phyloP scores from a whole-genome alignment of 2,113 vertebrate species.

The Neodon shergylaensis region DNA sequence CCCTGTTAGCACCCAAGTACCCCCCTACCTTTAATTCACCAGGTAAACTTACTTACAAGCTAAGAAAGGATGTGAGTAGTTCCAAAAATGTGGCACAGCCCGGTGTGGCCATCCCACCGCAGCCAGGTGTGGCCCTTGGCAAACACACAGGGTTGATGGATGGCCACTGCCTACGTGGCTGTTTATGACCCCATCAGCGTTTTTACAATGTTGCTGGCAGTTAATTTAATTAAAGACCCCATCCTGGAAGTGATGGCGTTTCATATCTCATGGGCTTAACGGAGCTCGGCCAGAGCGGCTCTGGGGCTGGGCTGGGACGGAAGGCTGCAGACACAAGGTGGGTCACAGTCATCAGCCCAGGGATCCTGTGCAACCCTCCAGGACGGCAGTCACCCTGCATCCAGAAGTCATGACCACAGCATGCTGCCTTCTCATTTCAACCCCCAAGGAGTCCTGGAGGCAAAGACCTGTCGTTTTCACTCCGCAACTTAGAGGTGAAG shows the following conservation, averaged over 20 bases:
- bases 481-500: neutral
- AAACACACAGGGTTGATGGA: slow-evolving; percentile 79
- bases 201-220: slow-evolving; percentile 87
- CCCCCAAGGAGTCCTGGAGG: neutral
- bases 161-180: slow-evolving; percentile 63
- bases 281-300: slow-evolving; percentile 53
- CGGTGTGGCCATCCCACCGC: neutral
- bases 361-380: neutral
- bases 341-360: neutral
- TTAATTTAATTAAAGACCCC: slow-evolving; percentile 91
- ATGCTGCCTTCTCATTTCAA: neutral
- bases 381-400: neutral
- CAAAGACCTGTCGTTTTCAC: neutral
- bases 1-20: too few species aligned
- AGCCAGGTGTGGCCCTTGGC: neutral
- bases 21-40: neutral
- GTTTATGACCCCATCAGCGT: slow-evolving; percentile 89
- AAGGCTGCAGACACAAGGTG: neutral
- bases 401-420: too few species aligned
- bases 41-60: neutral
- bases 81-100: neutral
- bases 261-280: slow-evolving; percentile 87
- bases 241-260: slow-evolving; percentile 83
- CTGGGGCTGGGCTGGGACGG: neutral
- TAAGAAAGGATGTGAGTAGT: neutral